Base-by-base conservation (phyloP, 2,888 invertebrate species). In the Liodrosophila aerea region DNA sequence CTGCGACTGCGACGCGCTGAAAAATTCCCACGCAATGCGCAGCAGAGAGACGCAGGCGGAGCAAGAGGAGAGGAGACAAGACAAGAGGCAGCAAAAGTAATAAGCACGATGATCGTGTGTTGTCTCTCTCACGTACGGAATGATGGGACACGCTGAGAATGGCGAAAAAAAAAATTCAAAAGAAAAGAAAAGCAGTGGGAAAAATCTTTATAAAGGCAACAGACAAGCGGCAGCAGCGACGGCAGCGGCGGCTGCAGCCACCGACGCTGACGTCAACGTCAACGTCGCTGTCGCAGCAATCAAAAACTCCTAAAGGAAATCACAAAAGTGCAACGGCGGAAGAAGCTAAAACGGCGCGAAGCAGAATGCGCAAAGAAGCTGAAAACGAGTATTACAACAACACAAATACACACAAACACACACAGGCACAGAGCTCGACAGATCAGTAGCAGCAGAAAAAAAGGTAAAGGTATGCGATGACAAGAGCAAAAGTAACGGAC, bases 271-370 rank as follows among this genome's bases (percentile, higher is more conserved):
- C 18, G 39, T 9, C 16, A 2, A 1, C 18, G 47, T 46, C 31
- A 56, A 30, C 29, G 57, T 39, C 52, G 65, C 46, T 62, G 76
- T 50, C 61, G 68, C 43, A 64, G 58, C 51, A 67, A 64, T 69
- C 57, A 78, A 67, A 73, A 84, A 76, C 72, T 80, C 56, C 70
- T 74, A 65, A 87, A 87, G 86, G 85, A 85, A 85, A 87, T 85
- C 85, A 82, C 78, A 85, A 85, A 85, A 86, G 80, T 86, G 86
- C 85, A 87, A 74, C 73, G 60, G 66, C 76, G 69, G 84, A 76
- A 84, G 85, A 74, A 73, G 67, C 78, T 74, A 60, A 71, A 87
- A 83, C 81, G 71, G 70, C 64, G 73, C 68, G 76, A 83, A 81
- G 73, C 73, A 80, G 84, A 85, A 76, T 80, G 80, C 54, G 63